Base-by-base conservation (phyloP, 1,140 invertebrate genomes). In the Pomacea maculata region DNA sequence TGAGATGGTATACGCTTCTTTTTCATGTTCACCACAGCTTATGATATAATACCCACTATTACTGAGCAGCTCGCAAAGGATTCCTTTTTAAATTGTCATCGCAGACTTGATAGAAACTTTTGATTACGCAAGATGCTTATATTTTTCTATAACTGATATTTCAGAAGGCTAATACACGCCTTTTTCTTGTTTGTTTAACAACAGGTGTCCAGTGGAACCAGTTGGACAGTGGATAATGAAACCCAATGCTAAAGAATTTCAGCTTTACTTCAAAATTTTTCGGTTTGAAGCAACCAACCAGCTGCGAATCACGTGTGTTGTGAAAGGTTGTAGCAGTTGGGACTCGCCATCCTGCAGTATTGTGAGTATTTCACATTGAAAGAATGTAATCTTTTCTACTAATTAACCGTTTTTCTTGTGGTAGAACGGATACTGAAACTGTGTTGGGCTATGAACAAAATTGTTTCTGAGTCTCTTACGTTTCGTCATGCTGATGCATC, bases 171-270 rank as follows among this genome's bases (percentile, higher is more conserved):
- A 45, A 45, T 45, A 6, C 34, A 45, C 34, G 6, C 34, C 34
- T 0, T n/a, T 34, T 25, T 34, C 14, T 34, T 71, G 68, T 19
- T 19, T 64, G 63, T 34, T 61, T 64, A 10, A 64, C 17, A 17
- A 14, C 65, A 78, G 77, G 11, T 78, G 77, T 19, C 77, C 77
- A 12, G 77, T 78, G 34, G 77, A 68, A 19, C 77, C 77, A 25
- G 77, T 78, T 12, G 77, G 77, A 15, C 77, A 78, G 77, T 78
- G 77, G 77, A 78, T 78, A 12, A 78, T 78, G 77, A 78, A 78
- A 54, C 77, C 77, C 15, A 78, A 78, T 67, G 77, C 77, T 54
- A 78, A 78, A 54, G 77, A 78, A 10, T 78, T 78, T 54, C 77
- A 78, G n/a, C 77, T 78, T 2, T 78, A 78, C 52, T 78, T 78